phyloP scores from a whole-genome alignment of 1,140 invertebrate genomes.

The Dinothrombium tinctorium region DNA sequence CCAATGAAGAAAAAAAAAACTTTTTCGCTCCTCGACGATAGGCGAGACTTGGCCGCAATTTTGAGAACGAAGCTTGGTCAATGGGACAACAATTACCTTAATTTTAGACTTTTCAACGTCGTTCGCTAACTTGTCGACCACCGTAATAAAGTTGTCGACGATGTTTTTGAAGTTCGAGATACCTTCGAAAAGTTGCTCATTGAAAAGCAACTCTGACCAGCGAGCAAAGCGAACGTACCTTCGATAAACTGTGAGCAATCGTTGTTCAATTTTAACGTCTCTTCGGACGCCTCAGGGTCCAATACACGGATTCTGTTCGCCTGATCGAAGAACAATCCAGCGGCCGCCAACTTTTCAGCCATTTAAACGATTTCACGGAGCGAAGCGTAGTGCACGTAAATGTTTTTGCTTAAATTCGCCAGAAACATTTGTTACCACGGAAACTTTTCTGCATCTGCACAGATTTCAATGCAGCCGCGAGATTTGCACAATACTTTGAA shows the following conservation, averaged over 20 bases:
- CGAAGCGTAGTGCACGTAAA: no score
- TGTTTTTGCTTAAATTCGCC: no score
- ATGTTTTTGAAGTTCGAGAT: slow-evolving; percentile 51
- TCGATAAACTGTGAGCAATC: slow-evolving; percentile 55
- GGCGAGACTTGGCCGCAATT: no score
- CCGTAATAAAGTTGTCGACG: slow-evolving; percentile 42
- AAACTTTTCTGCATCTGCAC: no score
- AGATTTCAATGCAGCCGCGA: no score
- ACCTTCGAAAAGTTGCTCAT: slow-evolving; percentile 30
- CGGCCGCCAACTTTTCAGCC: no score
- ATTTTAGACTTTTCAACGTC: slow-evolving; percentile 67
- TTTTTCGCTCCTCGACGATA: no score
- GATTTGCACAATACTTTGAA: no score
- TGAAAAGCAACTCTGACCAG: background rate
- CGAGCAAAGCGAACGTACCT: slow-evolving; percentile 30
- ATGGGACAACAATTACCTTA: slow-evolving; percentile 22
- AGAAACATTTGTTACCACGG: no score
- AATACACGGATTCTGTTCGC: slow-evolving; percentile 57
- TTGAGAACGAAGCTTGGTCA: background rate
- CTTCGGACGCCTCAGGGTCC: slow-evolving; percentile 44
- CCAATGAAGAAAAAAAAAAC: no score
- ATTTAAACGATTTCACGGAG: no score
- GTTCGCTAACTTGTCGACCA: slow-evolving; percentile 40
- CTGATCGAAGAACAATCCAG: slow-evolving; percentile 59
- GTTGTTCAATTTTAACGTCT: slow-evolving; percentile 50